A percentile compares a stretch with the other conserved stretches of the same genome.
Conservation (phyloP, 2,113 vertebrate genomes). For the Corvus cornix region DNA sequence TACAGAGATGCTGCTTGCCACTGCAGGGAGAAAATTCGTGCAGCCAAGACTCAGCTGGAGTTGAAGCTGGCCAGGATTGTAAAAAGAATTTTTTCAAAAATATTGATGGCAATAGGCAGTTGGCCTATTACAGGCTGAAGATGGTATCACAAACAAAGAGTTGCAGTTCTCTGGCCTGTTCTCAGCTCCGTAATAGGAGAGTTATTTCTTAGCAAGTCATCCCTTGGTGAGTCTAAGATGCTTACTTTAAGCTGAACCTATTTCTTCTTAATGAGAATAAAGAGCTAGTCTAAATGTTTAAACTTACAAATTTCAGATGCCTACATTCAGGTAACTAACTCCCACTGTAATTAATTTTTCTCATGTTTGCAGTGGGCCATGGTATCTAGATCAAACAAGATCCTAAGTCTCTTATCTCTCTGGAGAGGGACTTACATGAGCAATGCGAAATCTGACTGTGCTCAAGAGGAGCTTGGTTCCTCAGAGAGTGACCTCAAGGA, state of each 20-base stretch:
- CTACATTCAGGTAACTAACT: not conserved
- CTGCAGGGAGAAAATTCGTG: rapidly evolving
- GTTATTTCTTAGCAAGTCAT: not conserved
- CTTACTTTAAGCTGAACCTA: not conserved
- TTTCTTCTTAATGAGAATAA: not conserved
- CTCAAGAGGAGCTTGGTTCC: not conserved
- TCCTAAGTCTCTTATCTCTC: not conserved
- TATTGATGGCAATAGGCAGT: not conserved
- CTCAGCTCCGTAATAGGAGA: not conserved
- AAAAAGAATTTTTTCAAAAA: not conserved
- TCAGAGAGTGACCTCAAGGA: not conserved
- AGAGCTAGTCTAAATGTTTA: not conserved
- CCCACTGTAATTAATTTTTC: not conserved
- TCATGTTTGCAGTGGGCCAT: not conserved
- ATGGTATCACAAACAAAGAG: not conserved
- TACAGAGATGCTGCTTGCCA: not conserved
- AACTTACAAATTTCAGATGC: not conserved
- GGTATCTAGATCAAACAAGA: not conserved
- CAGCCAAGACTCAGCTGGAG: not conserved
- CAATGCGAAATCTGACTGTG: not conserved
- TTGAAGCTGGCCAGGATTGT: not conserved
- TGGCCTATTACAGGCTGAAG: not conserved
- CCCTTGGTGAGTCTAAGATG: not conserved
- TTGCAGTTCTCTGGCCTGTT: not conserved
- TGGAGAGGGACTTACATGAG: not conserved